phyloP scores from a whole-genome alignment of 2,113 vertebrate species.

The Procavia capensis region DNA sequence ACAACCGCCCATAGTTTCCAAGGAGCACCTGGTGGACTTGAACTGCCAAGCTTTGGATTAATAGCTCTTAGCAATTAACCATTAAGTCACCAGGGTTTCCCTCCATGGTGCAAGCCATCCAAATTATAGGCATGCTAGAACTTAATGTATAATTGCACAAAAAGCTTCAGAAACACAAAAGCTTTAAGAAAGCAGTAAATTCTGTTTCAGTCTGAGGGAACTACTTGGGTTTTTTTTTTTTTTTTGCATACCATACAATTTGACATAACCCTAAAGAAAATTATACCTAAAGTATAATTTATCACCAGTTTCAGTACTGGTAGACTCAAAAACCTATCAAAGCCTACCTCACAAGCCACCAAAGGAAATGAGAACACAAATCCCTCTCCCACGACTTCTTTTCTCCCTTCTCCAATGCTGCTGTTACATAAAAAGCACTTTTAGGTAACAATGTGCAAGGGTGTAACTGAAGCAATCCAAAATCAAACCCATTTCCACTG shows the following conservation, averaged over 20 bases:
- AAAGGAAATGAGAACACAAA: background rate
- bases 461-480: no score
- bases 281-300: background rate
- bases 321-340: slow-evolving; percentile 7
- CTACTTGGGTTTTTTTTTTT: background rate
- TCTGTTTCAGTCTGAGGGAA: slow-evolving; percentile 33
- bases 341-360: background rate
- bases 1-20: no score
- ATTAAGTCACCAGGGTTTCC: no score
- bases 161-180: background rate
- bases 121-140: slow-evolving; percentile 15
- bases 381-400: background rate
- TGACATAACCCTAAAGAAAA: slow-evolving; percentile 7
- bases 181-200: background rate
- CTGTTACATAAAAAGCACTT: background rate
- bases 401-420: background rate
- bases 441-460: background rate
- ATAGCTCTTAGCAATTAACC: no score
- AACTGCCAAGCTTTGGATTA: no score
- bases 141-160: slow-evolving; percentile 10
- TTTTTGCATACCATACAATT: background rate
- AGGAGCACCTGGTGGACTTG: no score
- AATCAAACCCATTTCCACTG: background rate
- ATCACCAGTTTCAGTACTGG: background rate
- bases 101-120: background rate